These are phyloP conservation scores for Uropsilus gracilis DNA, from an alignment of 2,113 vertebrate genomes.

Conservation along the genomic window DNA sequence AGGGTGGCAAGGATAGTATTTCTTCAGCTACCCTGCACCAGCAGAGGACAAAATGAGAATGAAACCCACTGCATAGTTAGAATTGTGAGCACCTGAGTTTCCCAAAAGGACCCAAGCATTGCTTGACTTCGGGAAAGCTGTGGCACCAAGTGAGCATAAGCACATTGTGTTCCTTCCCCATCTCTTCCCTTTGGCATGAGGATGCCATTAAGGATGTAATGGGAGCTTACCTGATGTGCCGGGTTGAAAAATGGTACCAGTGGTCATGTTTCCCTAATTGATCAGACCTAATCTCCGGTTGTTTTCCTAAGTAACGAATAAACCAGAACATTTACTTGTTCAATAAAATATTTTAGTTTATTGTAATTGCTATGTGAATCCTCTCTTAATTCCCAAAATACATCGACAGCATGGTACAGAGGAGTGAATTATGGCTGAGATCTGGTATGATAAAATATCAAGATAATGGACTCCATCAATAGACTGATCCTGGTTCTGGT, in stretches of 20 bases:
- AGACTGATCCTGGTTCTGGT: not conserved
- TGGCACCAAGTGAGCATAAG: not conserved
- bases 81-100: not conserved
- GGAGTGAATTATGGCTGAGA: not conserved
- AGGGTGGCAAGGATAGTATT: slow-evolving; percentile 11
- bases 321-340: not conserved
- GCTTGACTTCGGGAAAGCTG: not conserved
- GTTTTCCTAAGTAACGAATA: not conserved
- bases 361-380: not conserved
- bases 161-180: no score
- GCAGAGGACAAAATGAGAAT: not conserved
- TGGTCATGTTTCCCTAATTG: not conserved
- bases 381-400: not conserved
- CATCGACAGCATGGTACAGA: not conserved
- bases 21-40: not conserved
- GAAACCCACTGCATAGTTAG: not conserved
- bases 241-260: not conserved
- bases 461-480: not conserved
- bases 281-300: not conserved
- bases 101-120: not conserved
- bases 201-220: not conserved
- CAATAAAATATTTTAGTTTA: not conserved
- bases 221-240: not conserved
- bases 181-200: not conserved
- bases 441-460: not conserved